Conservation (phyloP, 2,113 vertebrate genomes). For the Pangasianodon gigas region DNA sequence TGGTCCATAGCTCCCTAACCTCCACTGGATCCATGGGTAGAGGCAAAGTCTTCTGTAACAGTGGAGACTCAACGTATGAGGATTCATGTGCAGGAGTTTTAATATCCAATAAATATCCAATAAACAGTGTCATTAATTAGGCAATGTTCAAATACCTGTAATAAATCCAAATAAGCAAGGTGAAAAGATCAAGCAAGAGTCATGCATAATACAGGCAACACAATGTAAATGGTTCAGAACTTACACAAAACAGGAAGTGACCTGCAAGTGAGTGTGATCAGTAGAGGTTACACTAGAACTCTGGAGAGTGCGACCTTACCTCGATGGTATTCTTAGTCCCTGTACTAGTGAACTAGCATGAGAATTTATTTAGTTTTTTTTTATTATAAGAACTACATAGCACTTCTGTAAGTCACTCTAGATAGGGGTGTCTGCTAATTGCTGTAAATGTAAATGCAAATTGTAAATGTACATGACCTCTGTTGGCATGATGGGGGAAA, state of each 20-base stretch:
- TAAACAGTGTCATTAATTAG: background rate
- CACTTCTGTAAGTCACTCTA: background rate
- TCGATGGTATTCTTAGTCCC: background rate
- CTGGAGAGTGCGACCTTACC: background rate
- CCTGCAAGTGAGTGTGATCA: background rate
- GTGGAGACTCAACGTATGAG: background rate
- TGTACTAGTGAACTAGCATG: background rate
- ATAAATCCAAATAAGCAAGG: background rate
- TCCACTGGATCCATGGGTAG: background rate
- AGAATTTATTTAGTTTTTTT: too few relatives aligned
- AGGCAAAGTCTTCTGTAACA: background rate
- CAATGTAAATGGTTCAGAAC: background rate
- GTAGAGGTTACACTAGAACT: background rate
- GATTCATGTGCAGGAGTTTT: background rate
- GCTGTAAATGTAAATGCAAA: background rate
- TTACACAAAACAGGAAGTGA: background rate
- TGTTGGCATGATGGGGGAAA: background rate
- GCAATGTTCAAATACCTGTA: background rate
- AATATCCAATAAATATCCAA: background rate
- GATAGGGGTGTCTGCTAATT: background rate
- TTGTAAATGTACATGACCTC: background rate
- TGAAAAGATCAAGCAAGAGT: background rate
- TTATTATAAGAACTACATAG: background rate
- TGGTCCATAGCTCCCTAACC: background rate
- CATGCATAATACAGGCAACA: background rate